These are phyloP conservation scores for Corythucha ciliata DNA, from an alignment of 2,888 invertebrate species.

Conservation along the genomic window DNA sequence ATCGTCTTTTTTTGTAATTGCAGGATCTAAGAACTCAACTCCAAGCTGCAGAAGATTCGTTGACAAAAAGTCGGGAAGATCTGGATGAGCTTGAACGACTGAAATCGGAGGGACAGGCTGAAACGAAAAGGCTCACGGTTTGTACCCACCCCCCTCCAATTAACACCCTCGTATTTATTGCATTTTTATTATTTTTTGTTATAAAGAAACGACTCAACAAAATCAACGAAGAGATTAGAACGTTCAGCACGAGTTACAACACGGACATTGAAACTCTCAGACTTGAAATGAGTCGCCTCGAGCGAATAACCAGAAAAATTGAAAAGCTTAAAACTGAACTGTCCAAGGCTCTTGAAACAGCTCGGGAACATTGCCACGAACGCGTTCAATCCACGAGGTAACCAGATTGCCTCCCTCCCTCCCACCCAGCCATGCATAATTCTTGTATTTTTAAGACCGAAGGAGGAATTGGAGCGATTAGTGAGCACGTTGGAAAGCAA, in stretches of 20 bases:
- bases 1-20: too few relatives aligned
- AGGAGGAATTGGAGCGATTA: too few relatives aligned
- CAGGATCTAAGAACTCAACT: too few relatives aligned
- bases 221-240: constrained; percentile 2
- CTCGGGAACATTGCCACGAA: constrained; percentile 5
- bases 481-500: too few relatives aligned
- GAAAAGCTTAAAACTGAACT: background rate
- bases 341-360: constrained; percentile 4
- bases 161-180: too few relatives aligned
- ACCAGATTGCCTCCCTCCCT: too few relatives aligned
- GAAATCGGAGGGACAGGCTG: background rate
- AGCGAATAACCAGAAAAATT: background rate
- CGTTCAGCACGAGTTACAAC: constrained; percentile 11
- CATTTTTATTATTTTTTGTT: background rate
- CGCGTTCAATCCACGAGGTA: constrained; percentile 3
- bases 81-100: too few relatives aligned
- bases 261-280: constrained; percentile 8
- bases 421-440: too few relatives aligned
- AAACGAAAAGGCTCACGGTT: background rate
- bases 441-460: too few relatives aligned
- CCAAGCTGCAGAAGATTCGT: background rate
- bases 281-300: constrained; percentile 7
- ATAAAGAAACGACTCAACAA: constrained; percentile 6
- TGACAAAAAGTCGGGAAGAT: too few relatives aligned
- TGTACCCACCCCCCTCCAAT: too few relatives aligned